Base-by-base conservation (phyloP, 2,888 invertebrate species). In the Anticlea derivata region DNA sequence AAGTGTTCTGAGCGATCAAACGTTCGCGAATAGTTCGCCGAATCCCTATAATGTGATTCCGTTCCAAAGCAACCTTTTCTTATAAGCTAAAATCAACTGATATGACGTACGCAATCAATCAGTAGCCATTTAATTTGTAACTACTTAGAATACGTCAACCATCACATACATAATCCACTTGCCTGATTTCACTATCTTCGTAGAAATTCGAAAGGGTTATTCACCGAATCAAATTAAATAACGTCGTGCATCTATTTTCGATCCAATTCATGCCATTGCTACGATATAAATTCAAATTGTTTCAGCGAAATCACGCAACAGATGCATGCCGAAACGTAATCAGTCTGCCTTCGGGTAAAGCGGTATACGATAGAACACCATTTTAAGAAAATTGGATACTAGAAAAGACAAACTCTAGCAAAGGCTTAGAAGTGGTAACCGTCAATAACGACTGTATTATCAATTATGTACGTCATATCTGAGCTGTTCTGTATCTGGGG, bases 261-360 rank as follows among this genome's bases (percentile, higher is more conserved):
- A 44, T 50, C 37, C 40, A 49, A 49, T 51, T 46, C 27, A 51
- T 34, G 51, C 53, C 41, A 46, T 50, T 50, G 46, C 23, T 43
- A 38, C 53, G 27, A 48, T 46, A 50, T 40, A 44, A 53, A 45
- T 51, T 55, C 55, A 27, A 45, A 54, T 58, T 51, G 53, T 58
- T 58, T 56, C 34, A 41, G 30, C 30, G 53, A 35, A 51, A 61
- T 56, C 61, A 61, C 58, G 58, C 58, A 46, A 58, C 51, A 35
- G 50, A 46, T 61, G 58, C 58, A 56, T 57, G 61, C 46, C 56
- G 50, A 58, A 55, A 58, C 46, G 52, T 55, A 55, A 61, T 58
- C 58, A 56, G 46, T 45, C 44, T 26, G 37, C 44, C 47, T 52
- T 55, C 38, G 38, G 39, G 44, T 45, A 50, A 27, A 46, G 55